Conservation (phyloP, 2,113 vertebrate genomes). For the Todiramphus chloris region DNA sequence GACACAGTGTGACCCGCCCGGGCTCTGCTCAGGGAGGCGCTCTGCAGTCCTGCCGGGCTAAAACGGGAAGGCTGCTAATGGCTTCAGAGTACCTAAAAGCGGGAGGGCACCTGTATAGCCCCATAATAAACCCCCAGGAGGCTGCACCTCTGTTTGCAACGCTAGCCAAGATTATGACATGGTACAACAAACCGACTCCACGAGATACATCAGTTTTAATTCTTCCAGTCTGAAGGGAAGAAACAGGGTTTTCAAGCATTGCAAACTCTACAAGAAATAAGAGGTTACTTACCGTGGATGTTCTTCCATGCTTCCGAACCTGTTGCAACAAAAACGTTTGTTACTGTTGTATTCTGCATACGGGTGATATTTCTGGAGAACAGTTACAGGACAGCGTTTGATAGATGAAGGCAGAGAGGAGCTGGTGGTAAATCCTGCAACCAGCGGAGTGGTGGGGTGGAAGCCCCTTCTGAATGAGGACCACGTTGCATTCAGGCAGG, state of each 20-base stretch:
- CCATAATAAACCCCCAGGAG: not conserved
- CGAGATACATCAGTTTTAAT: not conserved
- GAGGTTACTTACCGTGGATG: constrained; percentile 71
- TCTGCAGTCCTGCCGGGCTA: not conserved
- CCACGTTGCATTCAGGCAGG: not conserved
- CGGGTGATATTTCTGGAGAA: constrained; percentile 30
- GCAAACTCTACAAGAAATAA: constrained; percentile 24
- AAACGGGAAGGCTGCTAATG: constrained; percentile 35
- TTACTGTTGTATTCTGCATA: constrained; percentile 62
- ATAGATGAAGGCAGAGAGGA: constrained; percentile 38
- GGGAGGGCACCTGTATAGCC: constrained; percentile 62
- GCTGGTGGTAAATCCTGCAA: constrained; percentile 32
- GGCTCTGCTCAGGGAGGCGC: constrained; percentile 31
- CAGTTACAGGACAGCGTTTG: constrained; percentile 11
- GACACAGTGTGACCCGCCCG: not conserved
- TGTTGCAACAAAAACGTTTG: constrained; percentile 77
- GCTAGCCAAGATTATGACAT: not conserved
- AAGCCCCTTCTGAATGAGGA: constrained; percentile 37
- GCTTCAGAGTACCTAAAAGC: not conserved
- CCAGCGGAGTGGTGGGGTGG: not conserved
- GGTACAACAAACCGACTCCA: not conserved
- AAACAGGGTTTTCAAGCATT: not conserved
- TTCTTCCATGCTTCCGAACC: constrained; percentile 70
- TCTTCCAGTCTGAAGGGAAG: not conserved
- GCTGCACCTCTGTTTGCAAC: not conserved